These are phyloP conservation scores for Luperina nickerlii DNA, from an alignment of 2,888 invertebrate species.

Conservation along the genomic window DNA sequence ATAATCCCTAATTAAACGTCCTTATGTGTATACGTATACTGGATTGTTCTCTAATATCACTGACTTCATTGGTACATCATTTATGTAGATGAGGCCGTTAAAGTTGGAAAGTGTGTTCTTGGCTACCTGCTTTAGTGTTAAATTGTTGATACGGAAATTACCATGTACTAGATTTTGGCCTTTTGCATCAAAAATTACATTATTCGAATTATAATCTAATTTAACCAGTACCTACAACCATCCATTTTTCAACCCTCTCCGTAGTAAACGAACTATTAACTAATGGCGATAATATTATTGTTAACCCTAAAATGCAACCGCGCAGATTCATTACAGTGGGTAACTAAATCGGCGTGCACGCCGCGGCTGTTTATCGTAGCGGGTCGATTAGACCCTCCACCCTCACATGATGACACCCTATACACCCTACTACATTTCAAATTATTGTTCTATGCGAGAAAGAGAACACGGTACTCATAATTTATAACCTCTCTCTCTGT, in stretches of 20 bases:
- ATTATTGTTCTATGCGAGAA: conserved; percentile 71
- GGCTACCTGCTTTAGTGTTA: neutral
- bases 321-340: conserved; percentile 84
- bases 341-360: conserved; percentile 84
- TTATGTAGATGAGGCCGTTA: neutral
- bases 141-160: neutral
- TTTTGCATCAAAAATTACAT: neutral
- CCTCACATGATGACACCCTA: conserved; percentile 75
- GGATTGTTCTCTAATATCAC: neutral
- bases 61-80: neutral
- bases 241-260: conserved; percentile 51
- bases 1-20: neutral
- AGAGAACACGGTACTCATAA: conserved; percentile 67
- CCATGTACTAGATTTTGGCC: neutral
- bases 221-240: conserved; percentile 16
- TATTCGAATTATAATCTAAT: neutral
- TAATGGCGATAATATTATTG: conserved; percentile 73
- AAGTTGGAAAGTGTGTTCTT: neutral
- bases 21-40: neutral
- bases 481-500: conserved; percentile 63
- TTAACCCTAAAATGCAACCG: conserved; percentile 83
- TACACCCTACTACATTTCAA: conserved; percentile 65
- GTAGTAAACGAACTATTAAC: conserved; percentile 72
- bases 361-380: conserved; percentile 81
- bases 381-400: conserved; percentile 83